Conservation (phyloP, 1,140 invertebrate genomes). For the Nephila pilipes region DNA sequence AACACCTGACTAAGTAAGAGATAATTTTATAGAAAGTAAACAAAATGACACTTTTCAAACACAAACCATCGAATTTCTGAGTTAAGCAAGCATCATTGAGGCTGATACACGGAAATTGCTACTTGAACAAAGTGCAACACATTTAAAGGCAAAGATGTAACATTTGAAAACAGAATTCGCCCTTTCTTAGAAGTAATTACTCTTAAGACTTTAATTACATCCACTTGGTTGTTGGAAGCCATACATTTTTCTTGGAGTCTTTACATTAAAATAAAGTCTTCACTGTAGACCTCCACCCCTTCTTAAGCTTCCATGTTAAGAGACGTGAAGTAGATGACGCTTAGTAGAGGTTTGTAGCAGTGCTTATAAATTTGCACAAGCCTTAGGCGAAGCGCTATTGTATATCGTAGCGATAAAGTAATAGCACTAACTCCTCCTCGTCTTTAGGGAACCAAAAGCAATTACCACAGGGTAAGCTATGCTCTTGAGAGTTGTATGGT, state of each 20-base stretch:
- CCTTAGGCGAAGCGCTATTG: background rate
- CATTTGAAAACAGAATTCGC: background rate
- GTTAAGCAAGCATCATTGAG: background rate
- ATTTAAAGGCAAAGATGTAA: conserved; percentile 10
- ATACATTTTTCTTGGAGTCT: conserved; percentile 13
- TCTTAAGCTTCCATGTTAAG: background rate
- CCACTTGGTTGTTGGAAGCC: background rate
- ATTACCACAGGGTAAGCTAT: conserved; percentile 21
- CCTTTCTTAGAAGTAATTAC: background rate
- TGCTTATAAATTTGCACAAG: background rate
- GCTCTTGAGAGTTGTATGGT: background rate
- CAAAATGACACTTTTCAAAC: background rate
- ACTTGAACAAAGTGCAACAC: background rate
- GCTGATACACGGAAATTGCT: background rate
- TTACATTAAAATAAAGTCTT: background rate
- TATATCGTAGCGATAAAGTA: conserved; percentile 11
- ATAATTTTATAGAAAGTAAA: background rate
- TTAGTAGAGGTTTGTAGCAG: background rate
- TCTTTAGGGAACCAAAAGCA: conserved; percentile 22
- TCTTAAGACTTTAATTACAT: conserved; percentile 29
- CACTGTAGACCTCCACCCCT: background rate
- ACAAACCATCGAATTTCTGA: background rate
- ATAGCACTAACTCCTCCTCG: background rate
- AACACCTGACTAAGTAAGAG: no score
- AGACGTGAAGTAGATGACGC: background rate